These are phyloP conservation scores for Drosophila parthenogenetica DNA, from an alignment of 2,888 invertebrate genomes.

Conservation along the genomic window DNA sequence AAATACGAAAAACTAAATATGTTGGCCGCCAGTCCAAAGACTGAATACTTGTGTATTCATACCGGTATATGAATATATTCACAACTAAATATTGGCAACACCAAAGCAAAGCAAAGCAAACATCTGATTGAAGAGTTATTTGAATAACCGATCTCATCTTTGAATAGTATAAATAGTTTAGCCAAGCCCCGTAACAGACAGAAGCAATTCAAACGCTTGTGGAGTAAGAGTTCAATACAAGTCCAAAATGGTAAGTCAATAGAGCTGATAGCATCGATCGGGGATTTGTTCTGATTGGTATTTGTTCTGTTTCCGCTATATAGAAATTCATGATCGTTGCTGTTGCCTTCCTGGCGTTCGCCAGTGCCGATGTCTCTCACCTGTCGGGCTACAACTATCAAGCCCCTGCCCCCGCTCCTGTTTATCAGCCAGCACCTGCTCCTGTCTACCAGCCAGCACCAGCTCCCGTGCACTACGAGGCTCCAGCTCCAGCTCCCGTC, in stretches of 20 bases:
- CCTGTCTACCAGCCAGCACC: conserved; percentile 34
- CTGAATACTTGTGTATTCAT: conserved; percentile 9
- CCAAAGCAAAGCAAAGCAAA: conserved; percentile 28
- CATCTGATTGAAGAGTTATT: conserved; percentile 24
- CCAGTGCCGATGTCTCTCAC: conserved; percentile 79
- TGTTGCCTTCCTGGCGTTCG: conserved; percentile 74
- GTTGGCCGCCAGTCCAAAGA: conserved; percentile 28
- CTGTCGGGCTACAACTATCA: conserved; percentile 70
- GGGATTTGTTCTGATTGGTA: neutral
- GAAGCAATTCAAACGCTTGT: conserved; percentile 65
- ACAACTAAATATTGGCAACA: conserved; percentile 23
- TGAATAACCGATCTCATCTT: conserved; percentile 24
- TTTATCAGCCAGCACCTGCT: conserved; percentile 26
- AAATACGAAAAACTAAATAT: neutral
- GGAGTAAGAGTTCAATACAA: conserved; percentile 56
- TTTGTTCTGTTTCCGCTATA: neutral
- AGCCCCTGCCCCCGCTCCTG: conserved; percentile 56
- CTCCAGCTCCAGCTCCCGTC: conserved; percentile 40
- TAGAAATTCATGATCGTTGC: conserved; percentile 78
- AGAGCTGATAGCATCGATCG: neutral
- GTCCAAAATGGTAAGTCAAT: conserved; percentile 63
- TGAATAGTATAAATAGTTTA: conserved; percentile 59
- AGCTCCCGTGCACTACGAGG: conserved; percentile 27
- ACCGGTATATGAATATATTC: conserved; percentile 7
- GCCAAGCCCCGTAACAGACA: conserved; percentile 46